A percentile compares a stretch with the other conserved stretches of the same genome.
Evolutionary conservation across 2,113 vertebrate genomes (phyloP).

Genomic region (Sakesphorus luctuosus): DNA sequence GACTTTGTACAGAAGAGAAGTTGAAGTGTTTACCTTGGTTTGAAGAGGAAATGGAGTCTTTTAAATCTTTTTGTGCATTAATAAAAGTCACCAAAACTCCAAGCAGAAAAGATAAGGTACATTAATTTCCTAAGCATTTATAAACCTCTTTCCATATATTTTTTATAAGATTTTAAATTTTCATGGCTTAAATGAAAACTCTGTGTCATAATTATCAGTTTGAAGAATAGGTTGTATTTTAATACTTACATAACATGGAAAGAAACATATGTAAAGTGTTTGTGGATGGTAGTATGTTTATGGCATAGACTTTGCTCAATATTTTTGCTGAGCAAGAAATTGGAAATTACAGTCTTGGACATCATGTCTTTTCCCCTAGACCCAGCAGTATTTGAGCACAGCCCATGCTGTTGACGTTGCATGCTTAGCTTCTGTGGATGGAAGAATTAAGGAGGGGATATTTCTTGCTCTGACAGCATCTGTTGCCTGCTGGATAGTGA

Average conservation of each 20-base stretch:
- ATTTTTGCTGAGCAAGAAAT: neutral
- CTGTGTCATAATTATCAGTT: neutral
- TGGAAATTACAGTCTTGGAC: neutral
- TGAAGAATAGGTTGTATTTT: neutral
- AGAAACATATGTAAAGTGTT: neutral
- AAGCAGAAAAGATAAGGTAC: conserved; percentile 39
- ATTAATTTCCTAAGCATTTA: conserved; percentile 6
- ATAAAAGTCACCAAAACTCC: conserved; percentile 52
- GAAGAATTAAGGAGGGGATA: neutral
- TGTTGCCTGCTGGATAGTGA: neutral
- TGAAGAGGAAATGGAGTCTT: conserved; percentile 48
- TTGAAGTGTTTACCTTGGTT: conserved; percentile 39
- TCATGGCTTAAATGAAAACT: neutral
- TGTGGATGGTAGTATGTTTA: neutral
- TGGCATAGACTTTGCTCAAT: neutral
- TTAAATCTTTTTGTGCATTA: conserved; percentile 46
- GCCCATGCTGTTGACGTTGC: neutral
- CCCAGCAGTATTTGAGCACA: neutral
- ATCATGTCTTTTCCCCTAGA: neutral
- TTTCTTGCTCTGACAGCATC: neutral
- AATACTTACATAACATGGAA: neutral
- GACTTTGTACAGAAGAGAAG: conserved; percentile 58
- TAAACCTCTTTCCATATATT: neutral
- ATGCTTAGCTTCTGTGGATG: conserved; percentile 13
- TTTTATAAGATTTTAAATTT: neutral